A percentile compares a stretch with the other conserved stretches of the same genome.
Evolutionary conservation across 2,888 invertebrate species (phyloP).

Genomic region (Troilus luridus): DNA sequence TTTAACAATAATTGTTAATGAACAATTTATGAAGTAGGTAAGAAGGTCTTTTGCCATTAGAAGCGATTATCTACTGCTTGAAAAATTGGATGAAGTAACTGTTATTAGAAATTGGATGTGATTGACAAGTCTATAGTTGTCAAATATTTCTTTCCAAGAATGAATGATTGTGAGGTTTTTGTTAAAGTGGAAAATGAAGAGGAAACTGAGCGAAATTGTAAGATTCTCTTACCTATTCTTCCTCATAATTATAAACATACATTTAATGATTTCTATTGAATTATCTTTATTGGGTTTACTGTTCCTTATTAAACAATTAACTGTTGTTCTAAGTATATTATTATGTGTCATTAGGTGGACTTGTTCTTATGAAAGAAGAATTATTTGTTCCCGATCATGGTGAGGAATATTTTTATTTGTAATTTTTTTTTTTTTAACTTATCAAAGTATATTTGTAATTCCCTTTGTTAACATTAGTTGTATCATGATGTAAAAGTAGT

Average conservation of each 20-base stretch:
- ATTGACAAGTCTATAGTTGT: background rate
- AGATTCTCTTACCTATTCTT: background rate
- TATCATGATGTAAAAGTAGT: too few relatives aligned
- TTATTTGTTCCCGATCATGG: background rate
- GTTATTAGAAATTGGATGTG: background rate
- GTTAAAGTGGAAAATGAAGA: background rate
- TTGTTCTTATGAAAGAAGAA: background rate
- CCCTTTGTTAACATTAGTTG: too few relatives aligned
- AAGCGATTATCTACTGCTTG: too few relatives aligned
- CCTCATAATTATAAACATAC: background rate
- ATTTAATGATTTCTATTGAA: background rate
- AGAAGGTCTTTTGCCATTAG: too few relatives aligned
- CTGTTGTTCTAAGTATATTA: background rate
- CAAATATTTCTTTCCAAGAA: background rate
- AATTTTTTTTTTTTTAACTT: background rate
- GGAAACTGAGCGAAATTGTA: background rate
- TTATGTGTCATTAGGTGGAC: background rate
- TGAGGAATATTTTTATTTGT: background rate
- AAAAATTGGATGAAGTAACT: too few relatives aligned
- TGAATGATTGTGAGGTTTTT: background rate
- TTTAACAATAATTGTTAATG: background rate
- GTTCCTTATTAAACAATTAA: background rate
- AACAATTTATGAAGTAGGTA: too few relatives aligned
- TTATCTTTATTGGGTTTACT: background rate
- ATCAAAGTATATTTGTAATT: too few relatives aligned